A percentile compares a stretch with the other conserved stretches of the same genome.
Conservation (phyloP, 2,113 vertebrate genomes). For the Amphilophus citrinellus region DNA sequence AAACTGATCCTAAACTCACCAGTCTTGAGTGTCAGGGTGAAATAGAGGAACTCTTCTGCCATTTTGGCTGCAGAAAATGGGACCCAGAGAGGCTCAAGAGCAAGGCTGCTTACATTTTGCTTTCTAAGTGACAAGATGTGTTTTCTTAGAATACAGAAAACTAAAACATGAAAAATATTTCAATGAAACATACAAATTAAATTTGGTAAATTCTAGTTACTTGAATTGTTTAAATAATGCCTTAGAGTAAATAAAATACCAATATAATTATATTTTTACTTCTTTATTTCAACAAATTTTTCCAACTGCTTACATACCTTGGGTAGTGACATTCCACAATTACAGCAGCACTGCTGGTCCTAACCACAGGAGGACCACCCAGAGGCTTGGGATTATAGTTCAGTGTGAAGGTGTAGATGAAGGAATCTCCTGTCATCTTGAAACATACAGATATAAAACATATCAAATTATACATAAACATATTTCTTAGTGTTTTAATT, state of each 20-base stretch:
- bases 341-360: constrained; percentile 61
- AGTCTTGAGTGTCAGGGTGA: constrained; percentile 77
- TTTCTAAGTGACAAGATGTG: constrained; percentile 61
- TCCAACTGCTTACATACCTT: constrained; percentile 63
- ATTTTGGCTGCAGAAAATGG: constrained; percentile 66
- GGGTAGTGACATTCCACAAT: constrained; percentile 78
- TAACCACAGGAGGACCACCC: constrained; percentile 49
- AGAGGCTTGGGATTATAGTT: constrained; percentile 61
- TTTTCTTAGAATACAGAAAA: background rate
- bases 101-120: constrained; percentile 76
- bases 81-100: constrained; percentile 72
- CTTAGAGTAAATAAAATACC: background rate
- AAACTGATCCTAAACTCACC: constrained; percentile 50
- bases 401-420: constrained; percentile 74
- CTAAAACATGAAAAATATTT: background rate
- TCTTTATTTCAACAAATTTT: background rate
- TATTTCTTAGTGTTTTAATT: background rate
- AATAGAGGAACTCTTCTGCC: constrained; percentile 70
- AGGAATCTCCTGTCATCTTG: constrained; percentile 62
- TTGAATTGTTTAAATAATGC: background rate
- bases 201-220: background rate
- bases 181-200: background rate
- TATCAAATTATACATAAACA: background rate
- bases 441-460: constrained; percentile 15
- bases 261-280: background rate